A percentile compares a stretch with the other conserved stretches of the same genome.
Conservation (phyloP, 2,888 invertebrate genomes). For the Luperina testacea region DNA sequence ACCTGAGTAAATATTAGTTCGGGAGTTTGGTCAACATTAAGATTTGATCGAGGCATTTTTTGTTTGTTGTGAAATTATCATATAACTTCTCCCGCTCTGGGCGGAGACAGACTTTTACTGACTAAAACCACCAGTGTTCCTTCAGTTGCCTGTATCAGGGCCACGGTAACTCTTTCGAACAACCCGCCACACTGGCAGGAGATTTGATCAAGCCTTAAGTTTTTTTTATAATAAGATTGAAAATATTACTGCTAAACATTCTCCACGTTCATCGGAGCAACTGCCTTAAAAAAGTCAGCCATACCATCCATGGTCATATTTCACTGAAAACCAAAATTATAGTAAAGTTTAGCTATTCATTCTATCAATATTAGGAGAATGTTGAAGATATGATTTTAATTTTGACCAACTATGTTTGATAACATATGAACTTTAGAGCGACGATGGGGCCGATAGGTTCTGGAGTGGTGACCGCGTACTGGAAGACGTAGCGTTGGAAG, state of each 20-base stretch:
- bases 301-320: background rate
- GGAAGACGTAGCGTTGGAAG: background rate
- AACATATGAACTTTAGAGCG: background rate
- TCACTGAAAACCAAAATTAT: background rate
- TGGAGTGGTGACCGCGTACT: background rate
- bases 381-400: background rate
- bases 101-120: too few relatives aligned
- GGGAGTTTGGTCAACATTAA: background rate
- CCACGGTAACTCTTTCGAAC: too few relatives aligned
- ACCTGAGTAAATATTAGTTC: slow-evolving; percentile 17
- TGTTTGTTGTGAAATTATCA: too few relatives aligned
- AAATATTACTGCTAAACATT: background rate
- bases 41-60: background rate
- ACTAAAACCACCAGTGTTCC: too few relatives aligned
- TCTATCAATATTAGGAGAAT: background rate
- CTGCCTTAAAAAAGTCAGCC: too few relatives aligned
- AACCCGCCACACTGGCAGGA: background rate
- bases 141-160: too few relatives aligned
- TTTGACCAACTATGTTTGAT: background rate
- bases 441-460: background rate
- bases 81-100: too few relatives aligned
- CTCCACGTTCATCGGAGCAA: background rate
- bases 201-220: slow-evolving; percentile 5
- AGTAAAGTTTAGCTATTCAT: background rate
- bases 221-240: background rate